phyloP scores from a whole-genome alignment of 2,797 vertebrate genomes.

The Bradypus variegatus region DNA sequence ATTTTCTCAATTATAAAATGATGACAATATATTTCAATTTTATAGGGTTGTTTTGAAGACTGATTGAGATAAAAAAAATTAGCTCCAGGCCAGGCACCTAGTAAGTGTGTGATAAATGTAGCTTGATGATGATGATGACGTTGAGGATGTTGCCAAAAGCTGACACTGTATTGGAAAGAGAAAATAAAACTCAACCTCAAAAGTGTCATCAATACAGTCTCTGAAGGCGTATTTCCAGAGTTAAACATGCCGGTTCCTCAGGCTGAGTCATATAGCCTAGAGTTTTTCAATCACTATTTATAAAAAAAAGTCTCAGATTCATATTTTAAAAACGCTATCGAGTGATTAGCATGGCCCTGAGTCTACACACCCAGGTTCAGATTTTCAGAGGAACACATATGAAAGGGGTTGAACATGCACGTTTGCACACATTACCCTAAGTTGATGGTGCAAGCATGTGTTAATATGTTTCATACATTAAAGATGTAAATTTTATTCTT shows the following conservation, averaged over 20 bases:
- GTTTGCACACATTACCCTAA: background rate
- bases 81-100: background rate
- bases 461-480: slow-evolving; percentile 67
- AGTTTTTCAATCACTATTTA: background rate
- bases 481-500: slow-evolving; percentile 77
- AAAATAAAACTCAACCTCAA: background rate
- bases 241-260: background rate
- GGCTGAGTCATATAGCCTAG: background rate
- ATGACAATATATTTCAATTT: background rate
- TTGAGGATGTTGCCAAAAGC: background rate
- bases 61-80: background rate
- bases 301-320: background rate
- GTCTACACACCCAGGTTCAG: background rate
- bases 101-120: background rate
- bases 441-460: slow-evolving; percentile 35
- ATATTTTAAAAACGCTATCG: background rate
- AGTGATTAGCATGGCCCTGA: too few relatives aligned
- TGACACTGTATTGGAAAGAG: background rate
- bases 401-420: rapidly evolving
- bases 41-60: background rate
- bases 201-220: background rate
- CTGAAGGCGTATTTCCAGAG: background rate
- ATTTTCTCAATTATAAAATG: background rate
- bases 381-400: background rate
- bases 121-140: background rate